Percentiles rank a stretch among this genome's conserved stretches.
These are phyloP conservation scores for Caenorhabditis wallacei DNA, from an alignment of 2,888 invertebrate species.

Conservation along the genomic window DNA sequence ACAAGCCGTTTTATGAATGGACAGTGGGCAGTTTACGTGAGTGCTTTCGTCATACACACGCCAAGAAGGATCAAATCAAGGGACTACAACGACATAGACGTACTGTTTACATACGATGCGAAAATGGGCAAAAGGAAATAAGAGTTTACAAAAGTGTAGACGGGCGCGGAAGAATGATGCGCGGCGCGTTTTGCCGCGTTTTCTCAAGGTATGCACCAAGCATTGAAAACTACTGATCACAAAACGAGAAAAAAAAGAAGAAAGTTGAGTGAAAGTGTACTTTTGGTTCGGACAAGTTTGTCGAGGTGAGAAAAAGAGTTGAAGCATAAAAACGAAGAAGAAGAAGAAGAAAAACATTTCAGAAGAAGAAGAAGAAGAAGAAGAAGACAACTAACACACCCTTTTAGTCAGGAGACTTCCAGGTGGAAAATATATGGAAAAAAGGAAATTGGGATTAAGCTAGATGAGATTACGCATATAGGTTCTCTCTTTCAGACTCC, in stretches of 20 bases:
- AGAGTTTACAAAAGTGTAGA: slow-evolving; percentile 38
- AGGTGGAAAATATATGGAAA: slow-evolving; percentile 42
- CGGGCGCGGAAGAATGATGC: slow-evolving; percentile 44
- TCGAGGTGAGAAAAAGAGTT: slow-evolving; percentile 26
- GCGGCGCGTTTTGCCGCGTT: slow-evolving; percentile 34
- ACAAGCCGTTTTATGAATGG: slow-evolving; percentile 46
- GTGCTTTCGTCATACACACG: slow-evolving; percentile 55
- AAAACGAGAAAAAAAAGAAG: slow-evolving; percentile 43
- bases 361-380: slow-evolving; percentile 21
- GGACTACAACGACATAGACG: slow-evolving; percentile 9
- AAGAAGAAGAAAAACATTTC: slow-evolving; percentile 30
- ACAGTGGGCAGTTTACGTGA: slow-evolving; percentile 62
- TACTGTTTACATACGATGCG: slow-evolving; percentile 54
- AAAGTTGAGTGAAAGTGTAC: slow-evolving; percentile 37
- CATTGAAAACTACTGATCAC: slow-evolving; percentile 44
- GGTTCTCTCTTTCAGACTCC: slow-evolving; percentile 17
- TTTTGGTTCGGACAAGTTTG: slow-evolving; percentile 33
- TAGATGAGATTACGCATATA: slow-evolving; percentile 49
- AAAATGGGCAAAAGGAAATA: slow-evolving; percentile 56
- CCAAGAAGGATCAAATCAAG: slow-evolving; percentile 15
- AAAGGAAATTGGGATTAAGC: slow-evolving; percentile 45
- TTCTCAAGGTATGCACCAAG: slow-evolving; percentile 25
- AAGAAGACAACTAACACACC: background rate
- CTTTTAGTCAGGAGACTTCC: slow-evolving; percentile 42
- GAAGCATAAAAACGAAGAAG: slow-evolving; percentile 39